These are phyloP conservation scores for Gonocerus acuteangulatus DNA, from an alignment of 2,888 invertebrate species.

Conservation along the genomic window DNA sequence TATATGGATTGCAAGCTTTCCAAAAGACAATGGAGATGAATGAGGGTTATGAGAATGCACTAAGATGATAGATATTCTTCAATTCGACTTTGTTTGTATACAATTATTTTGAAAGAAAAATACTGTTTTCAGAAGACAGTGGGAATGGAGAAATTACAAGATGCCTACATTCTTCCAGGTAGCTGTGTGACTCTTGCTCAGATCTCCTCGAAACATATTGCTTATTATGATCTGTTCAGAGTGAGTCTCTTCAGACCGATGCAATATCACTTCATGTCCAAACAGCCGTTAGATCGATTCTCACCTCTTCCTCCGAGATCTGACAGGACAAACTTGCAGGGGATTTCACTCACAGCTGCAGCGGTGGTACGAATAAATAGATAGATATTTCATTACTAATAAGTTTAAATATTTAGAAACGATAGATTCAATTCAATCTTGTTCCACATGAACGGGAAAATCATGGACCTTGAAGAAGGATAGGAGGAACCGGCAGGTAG, in stretches of 20 bases:
- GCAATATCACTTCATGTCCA: conserved; percentile 1
- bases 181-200: conserved; percentile 29
- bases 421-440: too few relatives aligned
- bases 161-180: conserved; percentile 26
- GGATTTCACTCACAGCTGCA: background rate
- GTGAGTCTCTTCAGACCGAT: conserved; percentile 6
- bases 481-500: too few relatives aligned
- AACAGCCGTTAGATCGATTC: background rate
- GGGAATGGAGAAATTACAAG: conserved; percentile 4
- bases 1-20: too few relatives aligned
- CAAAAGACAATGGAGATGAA: too few relatives aligned
- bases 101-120: too few relatives aligned
- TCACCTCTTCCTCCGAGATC: background rate
- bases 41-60: too few relatives aligned
- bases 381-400: background rate
- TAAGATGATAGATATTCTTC: too few relatives aligned
- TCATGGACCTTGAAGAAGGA: too few relatives aligned
- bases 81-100: too few relatives aligned
- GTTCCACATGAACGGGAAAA: too few relatives aligned
- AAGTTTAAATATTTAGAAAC: background rate
- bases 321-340: background rate
- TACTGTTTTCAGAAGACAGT: background rate
- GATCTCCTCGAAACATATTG: background rate
- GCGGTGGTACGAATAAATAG: conserved; percentile 17
- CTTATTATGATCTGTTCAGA: conserved; percentile 29